phyloP scores from a whole-genome alignment of 2,797 vertebrate species.

The Acropternis orthonyx region DNA sequence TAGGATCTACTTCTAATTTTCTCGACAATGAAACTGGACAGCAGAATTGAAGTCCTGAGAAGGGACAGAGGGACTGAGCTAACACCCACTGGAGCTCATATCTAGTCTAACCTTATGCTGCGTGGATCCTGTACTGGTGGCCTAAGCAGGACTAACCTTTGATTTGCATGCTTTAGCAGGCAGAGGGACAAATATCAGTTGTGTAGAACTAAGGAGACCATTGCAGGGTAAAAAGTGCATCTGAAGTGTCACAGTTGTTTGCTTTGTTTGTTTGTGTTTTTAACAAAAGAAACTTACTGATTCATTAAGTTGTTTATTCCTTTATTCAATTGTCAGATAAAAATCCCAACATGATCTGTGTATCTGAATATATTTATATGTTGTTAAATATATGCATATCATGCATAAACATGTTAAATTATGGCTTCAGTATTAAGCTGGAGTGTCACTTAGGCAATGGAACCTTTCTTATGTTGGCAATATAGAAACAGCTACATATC shows the following conservation, averaged over 20 bases:
- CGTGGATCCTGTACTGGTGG: background rate
- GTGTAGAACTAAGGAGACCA: fast-evolving
- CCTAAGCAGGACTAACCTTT: background rate
- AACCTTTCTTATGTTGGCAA: background rate
- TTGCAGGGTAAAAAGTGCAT: background rate
- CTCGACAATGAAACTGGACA: background rate
- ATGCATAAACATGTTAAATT: background rate
- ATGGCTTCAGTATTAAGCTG: background rate
- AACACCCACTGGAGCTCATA: background rate
- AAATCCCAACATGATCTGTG: background rate
- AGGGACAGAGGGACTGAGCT: background rate
- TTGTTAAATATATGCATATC: background rate
- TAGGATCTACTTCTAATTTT: background rate
- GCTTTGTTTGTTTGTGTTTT: background rate
- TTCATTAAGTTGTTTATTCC: background rate
- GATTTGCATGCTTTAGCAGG: background rate
- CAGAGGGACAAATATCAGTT: background rate
- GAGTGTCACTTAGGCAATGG: background rate
- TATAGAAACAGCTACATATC: background rate
- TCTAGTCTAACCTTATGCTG: background rate
- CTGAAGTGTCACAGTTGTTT: background rate
- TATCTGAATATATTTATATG: background rate
- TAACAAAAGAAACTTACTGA: background rate
- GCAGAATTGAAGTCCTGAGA: background rate
- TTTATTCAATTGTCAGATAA: background rate